Base-by-base conservation (phyloP, 2,797 vertebrate species). In the Arnoldichthys spilopterus region DNA sequence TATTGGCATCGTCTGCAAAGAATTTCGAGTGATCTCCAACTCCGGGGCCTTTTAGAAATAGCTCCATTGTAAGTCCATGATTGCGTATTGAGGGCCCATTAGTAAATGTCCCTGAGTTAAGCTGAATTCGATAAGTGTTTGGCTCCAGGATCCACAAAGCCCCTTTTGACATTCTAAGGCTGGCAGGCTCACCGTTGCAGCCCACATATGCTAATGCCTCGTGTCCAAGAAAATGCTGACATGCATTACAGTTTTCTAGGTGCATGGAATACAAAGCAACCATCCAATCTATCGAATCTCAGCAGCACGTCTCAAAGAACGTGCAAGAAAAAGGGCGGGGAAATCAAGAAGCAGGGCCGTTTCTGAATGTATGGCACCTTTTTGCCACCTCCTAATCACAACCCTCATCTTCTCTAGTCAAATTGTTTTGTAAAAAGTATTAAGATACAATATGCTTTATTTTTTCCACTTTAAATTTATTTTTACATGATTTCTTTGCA, bases 261-360 rank as follows among this genome's bases (percentile, higher is more conserved):
- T 72, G 59, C n/a, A 3, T 13, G n/a, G 78, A 75, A 80, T 76
- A 56, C 47, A 58, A 76, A 64, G 59, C 37, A 71, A 64, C 49
- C 22, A 68, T 69, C 71, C 53, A 61, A 9, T 15, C 45, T 1
- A 63, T 34, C 18, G 6, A 3, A 63, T 34, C 61, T 69, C 26
- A 4, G 16, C 26, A 15, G 16, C 26, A 28, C 37, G 7, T 49
- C 16, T 18, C 24, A 49, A 18, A 32, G 59, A 34, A 32, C 34
- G 59, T 68, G 24, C 13, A 16, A 49, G 43, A 68, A 49, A 13
- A 69, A 30, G 7, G 28, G 0, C 26, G 28, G 1, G 16, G 32
- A 61, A 61, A 5, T 6, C 6, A 61, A 34, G 16, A 32, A 61
- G 26, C 28, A 6, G 28, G 16, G 28, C 16, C 20, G 4, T 32